Base-by-base conservation (phyloP, 1,140 invertebrate genomes). In the Cydia fagiglandana region DNA sequence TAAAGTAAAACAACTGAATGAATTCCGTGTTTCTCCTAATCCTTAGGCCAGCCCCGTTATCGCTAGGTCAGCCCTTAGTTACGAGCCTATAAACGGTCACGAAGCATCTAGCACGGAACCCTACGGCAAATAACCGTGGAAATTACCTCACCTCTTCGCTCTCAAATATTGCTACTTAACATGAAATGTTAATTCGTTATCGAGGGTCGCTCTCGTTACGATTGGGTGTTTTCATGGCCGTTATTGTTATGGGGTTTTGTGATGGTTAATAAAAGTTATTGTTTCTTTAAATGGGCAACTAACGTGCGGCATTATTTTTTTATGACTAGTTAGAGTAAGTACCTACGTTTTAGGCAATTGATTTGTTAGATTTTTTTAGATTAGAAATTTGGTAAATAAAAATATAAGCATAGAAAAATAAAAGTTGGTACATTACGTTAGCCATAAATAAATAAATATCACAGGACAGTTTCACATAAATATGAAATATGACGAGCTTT, bases 21-120 rank as follows among this genome's bases (percentile, higher is more conserved):
- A 4, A 24, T 6, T 7, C n/a, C 17, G 17, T 61, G 12, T 47
- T 12, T 61, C 9, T 24, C 20, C 10, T 20, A 24, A 17, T 20
- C 7, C 56, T 61, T 24, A 24, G 56, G 2, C 20, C 20, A 61
- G n/a, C 56, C 20, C 20, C 56, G 20, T 61, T 61, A 61, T 61
- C 56, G 56, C 56, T 61, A 61, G 56, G 20, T 61, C 20, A 24
- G 56, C 56, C 53, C 56, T 61, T 24, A 61, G 56, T 61, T 61
- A 61, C 56, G 20, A 61, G 56, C 17, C 56, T 61, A 61, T 61
- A 61, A 61, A 24, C 56, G 56, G 20, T 61, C 56, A 61, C 56
- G 56, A 61, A 17, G 50, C 50, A 53, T 61, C 56, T 24, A 61
- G 20, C 56, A 61, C 56, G 56, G 56, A 61, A 61, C 56, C 53